Evolutionary conservation across 2,888 invertebrate species (phyloP), one percentile per base, ranked within the genome.

Genomic region (Deilephila elpenor): DNA sequence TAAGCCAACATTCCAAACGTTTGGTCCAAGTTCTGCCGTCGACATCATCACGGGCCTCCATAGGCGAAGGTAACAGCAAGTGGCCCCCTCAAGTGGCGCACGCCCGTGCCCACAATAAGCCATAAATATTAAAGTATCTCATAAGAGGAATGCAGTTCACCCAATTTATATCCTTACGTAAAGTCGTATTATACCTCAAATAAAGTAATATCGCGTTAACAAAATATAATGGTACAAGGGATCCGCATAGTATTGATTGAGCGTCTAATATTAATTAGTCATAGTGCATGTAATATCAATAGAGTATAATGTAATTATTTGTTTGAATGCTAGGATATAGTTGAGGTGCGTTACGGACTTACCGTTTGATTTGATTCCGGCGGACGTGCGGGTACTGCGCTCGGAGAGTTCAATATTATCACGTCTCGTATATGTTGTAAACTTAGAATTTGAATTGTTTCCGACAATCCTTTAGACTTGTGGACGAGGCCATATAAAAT

Each of bases 401-500:
- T 76, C 71, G 74, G 74, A 77, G 78, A 76, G 67, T 71, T 56
- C 71, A 75, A 78, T 79, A 37, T 37, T 59, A 32, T 59, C 19
- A 34, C 73, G 81, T 75, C 79, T 67, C 51, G 44, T 67, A 14
- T 51, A 25, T 44, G 51, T 25, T 64, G 37, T 51, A 25, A 67
- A 51, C 51, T 67, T 51, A 67, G 67, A 4, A 17, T 67, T 51
- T 64, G 20, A 64, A 64, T 64, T 34, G 75, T 77, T 67, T 67
- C 17, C 25, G 25, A 75, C 74, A 72, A 11, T 59, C 56, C 56
- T 67, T 44, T 67, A 59, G 59, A 77, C 75, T 80, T 78, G 76
- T 78, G 79, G 70, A 80, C 73, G 81, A 86, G 82, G 83, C 84
- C 86, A 84, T 87, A 74, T 81, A 74, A 79, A 80, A 83, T 82